A percentile compares a stretch with the other conserved stretches of the same genome.
These are phyloP conservation scores for Cepaea nemoralis DNA, from an alignment of 1,140 invertebrate genomes.

Conservation along the genomic window DNA sequence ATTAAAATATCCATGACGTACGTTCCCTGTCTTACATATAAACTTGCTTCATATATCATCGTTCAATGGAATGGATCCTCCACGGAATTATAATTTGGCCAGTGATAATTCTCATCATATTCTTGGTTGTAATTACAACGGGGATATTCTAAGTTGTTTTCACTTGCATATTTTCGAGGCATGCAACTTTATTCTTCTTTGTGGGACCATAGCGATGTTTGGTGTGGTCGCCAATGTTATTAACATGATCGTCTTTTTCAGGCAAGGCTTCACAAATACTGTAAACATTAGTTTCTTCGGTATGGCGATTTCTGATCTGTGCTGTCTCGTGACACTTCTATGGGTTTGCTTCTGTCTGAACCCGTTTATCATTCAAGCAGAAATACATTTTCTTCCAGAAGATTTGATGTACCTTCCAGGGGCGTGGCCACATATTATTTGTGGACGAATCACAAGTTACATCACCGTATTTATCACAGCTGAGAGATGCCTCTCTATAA, in stretches of 20 bases:
- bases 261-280: neutral
- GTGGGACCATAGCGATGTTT: neutral
- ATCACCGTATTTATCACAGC: constrained; percentile 22
- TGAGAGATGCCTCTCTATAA: constrained; percentile 12
- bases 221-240: neutral
- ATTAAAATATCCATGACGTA: no score
- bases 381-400: neutral
- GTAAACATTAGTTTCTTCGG: neutral
- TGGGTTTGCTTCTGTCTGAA: neutral
- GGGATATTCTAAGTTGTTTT: no score
- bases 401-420: constrained; percentile 6
- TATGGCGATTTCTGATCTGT: constrained; percentile 12
- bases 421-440: neutral
- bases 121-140: no score
- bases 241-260: neutral
- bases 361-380: neutral
- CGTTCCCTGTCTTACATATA: no score
- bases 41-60: no score
- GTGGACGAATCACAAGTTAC: constrained; percentile 4
- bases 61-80: no score
- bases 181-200: no score
- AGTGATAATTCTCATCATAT: no score
- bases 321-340: neutral
- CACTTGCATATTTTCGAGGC: no score
- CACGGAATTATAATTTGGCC: no score